phyloP scores from a whole-genome alignment of 2,797 vertebrate species.

The Anguilla megastoma region DNA sequence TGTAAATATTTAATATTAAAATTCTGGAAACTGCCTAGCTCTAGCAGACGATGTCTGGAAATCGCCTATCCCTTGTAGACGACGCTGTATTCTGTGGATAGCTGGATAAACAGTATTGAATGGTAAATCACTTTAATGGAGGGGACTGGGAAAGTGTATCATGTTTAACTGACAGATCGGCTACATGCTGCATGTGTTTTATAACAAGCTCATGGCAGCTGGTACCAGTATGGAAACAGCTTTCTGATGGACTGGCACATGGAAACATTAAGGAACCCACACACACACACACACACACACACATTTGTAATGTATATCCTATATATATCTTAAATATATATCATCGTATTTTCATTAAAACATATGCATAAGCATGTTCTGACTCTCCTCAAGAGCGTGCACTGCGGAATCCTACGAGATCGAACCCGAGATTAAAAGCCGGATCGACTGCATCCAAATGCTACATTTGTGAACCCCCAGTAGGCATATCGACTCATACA shows the following conservation, averaged over 20 bases:
- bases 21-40: not conserved
- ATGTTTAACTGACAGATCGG: not conserved
- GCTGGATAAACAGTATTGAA: not conserved
- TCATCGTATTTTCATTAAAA: not conserved
- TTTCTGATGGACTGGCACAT: not conserved
- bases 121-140: not conserved
- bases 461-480: conserved; percentile 16
- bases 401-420: not conserved
- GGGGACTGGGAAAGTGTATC: not conserved
- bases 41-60: no score
- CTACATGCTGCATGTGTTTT: not conserved
- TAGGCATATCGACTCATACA: conserved; percentile 2
- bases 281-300: not conserved
- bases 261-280: not conserved
- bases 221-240: not conserved
- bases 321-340: not conserved
- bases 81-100: not conserved
- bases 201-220: not conserved
- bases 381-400: not conserved
- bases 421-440: not conserved
- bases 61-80: not conserved
- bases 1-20: not conserved
- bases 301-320: not conserved
- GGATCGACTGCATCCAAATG: conserved; percentile 7
- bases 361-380: not conserved